phyloP scores from a whole-genome alignment of 1,140 invertebrate species.

The Lasioglossum albipes region DNA sequence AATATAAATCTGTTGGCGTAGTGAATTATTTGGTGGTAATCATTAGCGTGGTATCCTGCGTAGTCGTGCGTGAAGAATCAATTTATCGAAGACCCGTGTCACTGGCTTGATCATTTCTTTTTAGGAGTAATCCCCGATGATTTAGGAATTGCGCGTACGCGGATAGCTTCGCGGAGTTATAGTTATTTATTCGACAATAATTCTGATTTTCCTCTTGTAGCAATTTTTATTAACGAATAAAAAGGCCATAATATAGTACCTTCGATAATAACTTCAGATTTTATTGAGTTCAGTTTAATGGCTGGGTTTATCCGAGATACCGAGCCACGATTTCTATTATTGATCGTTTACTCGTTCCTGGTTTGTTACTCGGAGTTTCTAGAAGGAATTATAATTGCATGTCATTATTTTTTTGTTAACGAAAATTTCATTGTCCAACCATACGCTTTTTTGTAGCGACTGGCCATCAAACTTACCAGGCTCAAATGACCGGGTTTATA shows the following conservation, averaged over 20 bases:
- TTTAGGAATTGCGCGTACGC: conserved; percentile 18
- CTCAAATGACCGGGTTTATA: too few species aligned
- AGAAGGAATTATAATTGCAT: background rate
- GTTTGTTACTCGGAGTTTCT: background rate
- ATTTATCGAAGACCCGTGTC: conserved; percentile 26
- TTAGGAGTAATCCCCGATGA: background rate
- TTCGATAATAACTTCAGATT: background rate
- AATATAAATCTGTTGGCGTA: background rate
- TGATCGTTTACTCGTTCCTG: background rate
- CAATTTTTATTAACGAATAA: background rate
- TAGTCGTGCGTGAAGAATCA: conserved; percentile 36
- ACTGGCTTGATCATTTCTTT: background rate
- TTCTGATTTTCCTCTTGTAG: background rate
- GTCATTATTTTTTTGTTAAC: too few species aligned
- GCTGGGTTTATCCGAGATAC: too few species aligned
- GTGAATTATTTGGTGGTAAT: conserved; percentile 17
- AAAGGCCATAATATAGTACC: background rate
- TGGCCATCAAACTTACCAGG: too few species aligned
- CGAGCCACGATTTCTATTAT: background rate
- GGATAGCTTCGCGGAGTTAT: too few species aligned
- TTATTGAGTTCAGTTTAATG: background rate
- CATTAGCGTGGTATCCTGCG: conserved; percentile 11
- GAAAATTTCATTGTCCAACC: too few species aligned
- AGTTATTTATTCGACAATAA: conserved; percentile 16
- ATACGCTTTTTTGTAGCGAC: too few species aligned